Base-by-base conservation (phyloP, 2,888 invertebrate genomes). In the Agriotes lineatus region DNA sequence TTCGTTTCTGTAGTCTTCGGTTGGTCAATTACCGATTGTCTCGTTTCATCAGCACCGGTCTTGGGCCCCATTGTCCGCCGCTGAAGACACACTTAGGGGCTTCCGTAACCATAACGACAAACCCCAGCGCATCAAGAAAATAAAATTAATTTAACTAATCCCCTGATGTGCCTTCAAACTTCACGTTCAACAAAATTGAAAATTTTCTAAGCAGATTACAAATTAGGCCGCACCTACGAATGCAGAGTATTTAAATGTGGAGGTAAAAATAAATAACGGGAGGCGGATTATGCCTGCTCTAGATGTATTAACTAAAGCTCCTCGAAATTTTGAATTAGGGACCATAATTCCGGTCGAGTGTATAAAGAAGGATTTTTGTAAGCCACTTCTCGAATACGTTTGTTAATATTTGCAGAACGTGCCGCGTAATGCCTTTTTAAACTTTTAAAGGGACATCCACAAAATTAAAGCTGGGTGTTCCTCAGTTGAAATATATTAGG, bases 1-100 rank as follows among this genome's bases (percentile, higher is more conserved):
- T 67, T 58, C 61, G 57, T 37, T 62, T 39, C 25, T 14, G 33
- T 9, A 62, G 42, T 66, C 48, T 74, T 69, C 73, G 70, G 69
- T 75, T 75, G 80, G 79, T 80, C 80, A 80, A 80, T 79, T 79
- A 80, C 77, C 75, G 77, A 78, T 78, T 78, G 78, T 78, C 77
- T 76, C 76, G 72, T 75, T 74, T 75, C 78, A 76, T 79, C 76
- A 71, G 72, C 71, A 70, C 64, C 72, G 72, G 73, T 73, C 75
- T 74, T 72, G 70, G 71, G 67, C 59, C 71, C 75, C 73, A 78
- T 79, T 79, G 78, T 79, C 78, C 79, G 65, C 25, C 7, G 7
- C 25, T 7, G 16, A 62, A 64, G 64, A 63, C 63, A 56, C 67
- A 71, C 72, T 71, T 67, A 58, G 57, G 67, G 66, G 50, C 25